Evolutionary conservation across 2,797 vertebrate species (phyloP).

Genomic region (Zalophus californianus): DNA sequence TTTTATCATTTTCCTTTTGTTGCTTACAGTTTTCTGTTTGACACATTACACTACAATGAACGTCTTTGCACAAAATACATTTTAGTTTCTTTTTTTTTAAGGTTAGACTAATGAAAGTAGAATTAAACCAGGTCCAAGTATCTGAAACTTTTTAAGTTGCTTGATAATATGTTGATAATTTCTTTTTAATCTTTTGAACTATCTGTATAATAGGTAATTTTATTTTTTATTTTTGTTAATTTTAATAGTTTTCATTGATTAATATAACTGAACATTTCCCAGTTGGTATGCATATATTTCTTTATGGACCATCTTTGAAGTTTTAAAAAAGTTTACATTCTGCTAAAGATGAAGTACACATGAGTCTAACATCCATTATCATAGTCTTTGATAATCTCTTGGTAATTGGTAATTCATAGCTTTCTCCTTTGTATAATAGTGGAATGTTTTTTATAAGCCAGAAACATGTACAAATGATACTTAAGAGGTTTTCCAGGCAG

Average conservation of each 20-base stretch:
- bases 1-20: constrained; percentile 54
- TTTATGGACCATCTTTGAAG: not conserved
- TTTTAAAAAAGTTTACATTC: not conserved
- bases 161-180: constrained; percentile 31
- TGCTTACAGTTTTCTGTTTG: constrained; percentile 5
- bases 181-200: not conserved
- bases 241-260: constrained; percentile 46
- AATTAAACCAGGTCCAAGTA: not conserved
- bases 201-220: not conserved
- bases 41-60: not conserved
- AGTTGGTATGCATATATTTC: not conserved
- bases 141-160: constrained; percentile 25
- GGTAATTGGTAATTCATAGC: constrained; percentile 41
- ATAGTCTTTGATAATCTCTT: not conserved
- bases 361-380: not conserved
- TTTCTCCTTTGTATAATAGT: constrained; percentile 46
- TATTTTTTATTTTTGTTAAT: constrained; percentile 47
- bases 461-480: constrained; percentile 9
- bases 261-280: constrained; percentile 37
- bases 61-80: not conserved
- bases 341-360: not conserved
- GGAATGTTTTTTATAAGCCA: constrained; percentile 44
- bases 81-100: constrained; percentile 1
- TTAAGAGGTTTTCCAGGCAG: constrained; percentile 44
- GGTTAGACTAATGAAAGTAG: not conserved